Conservation (phyloP, 2,113 vertebrate species). For the Mellivora capensis region DNA sequence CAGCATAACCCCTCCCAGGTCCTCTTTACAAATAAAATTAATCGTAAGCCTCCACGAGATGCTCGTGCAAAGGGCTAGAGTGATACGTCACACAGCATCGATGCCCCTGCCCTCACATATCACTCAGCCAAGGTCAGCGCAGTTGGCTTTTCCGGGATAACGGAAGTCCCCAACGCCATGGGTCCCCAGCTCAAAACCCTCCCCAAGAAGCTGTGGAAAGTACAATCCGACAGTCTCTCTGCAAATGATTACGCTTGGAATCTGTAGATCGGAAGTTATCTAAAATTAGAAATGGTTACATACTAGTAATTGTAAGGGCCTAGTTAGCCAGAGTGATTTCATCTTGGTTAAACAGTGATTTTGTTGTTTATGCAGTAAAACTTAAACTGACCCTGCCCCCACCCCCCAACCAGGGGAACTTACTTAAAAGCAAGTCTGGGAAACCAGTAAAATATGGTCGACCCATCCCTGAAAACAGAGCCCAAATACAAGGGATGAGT, state of each 20-base stretch:
- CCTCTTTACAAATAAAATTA: neutral
- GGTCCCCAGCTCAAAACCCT: too few relatives aligned
- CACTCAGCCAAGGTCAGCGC: neutral
- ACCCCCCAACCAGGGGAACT: too few relatives aligned
- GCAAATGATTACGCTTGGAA: neutral
- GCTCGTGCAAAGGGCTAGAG: neutral
- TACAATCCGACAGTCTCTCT: neutral
- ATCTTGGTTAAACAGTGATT: too few relatives aligned
- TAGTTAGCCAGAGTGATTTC: too few relatives aligned
- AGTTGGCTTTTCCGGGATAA: neutral
- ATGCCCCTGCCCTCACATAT: neutral
- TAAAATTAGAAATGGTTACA: neutral
- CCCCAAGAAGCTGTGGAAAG: fast-evolving
- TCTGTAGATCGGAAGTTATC: neutral
- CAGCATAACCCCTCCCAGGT: too few relatives aligned
- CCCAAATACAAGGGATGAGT: too few relatives aligned
- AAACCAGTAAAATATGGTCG: too few relatives aligned
- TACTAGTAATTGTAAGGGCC: too few relatives aligned
- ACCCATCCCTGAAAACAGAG: too few relatives aligned
- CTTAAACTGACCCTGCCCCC: too few relatives aligned
- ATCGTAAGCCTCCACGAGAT: fast-evolving
- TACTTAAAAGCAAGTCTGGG: too few relatives aligned
- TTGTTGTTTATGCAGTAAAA: too few relatives aligned
- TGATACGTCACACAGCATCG: fast-evolving
- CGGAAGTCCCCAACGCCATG: neutral